These are phyloP conservation scores for Oncopeltus fasciatus DNA, from an alignment of 1,140 invertebrate genomes.

Conservation along the genomic window DNA sequence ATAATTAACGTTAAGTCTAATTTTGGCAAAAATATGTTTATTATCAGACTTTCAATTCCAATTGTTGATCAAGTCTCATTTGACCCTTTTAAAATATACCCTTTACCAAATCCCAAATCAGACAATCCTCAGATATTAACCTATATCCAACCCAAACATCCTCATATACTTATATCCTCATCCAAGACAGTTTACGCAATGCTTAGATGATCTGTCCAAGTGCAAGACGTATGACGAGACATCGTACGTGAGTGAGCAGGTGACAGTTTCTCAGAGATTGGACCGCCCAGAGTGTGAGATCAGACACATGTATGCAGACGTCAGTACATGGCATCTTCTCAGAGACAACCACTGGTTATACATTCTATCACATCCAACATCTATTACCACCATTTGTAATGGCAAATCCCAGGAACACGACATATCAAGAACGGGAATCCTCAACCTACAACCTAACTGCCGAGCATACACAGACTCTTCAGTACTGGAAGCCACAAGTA, in stretches of 20 bases:
- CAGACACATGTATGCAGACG: background rate
- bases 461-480: background rate
- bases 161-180: background rate
- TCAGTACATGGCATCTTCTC: background rate
- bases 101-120: background rate
- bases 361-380: background rate
- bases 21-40: background rate
- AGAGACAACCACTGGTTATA: background rate
- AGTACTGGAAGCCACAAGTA: background rate
- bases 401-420: background rate
- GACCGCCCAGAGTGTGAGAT: background rate
- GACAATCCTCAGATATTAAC: background rate
- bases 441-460: background rate
- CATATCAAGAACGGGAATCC: background rate
- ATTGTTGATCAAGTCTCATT: background rate
- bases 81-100: background rate
- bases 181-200: background rate
- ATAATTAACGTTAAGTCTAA: background rate
- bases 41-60: background rate
- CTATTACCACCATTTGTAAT: background rate
- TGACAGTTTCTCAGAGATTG: background rate
- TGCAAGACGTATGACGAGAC: background rate
- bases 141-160: background rate
- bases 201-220: background rate
- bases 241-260: background rate